These are phyloP conservation scores for Gibbula magus DNA, from an alignment of 2,888 invertebrate genomes.

Conservation along the genomic window DNA sequence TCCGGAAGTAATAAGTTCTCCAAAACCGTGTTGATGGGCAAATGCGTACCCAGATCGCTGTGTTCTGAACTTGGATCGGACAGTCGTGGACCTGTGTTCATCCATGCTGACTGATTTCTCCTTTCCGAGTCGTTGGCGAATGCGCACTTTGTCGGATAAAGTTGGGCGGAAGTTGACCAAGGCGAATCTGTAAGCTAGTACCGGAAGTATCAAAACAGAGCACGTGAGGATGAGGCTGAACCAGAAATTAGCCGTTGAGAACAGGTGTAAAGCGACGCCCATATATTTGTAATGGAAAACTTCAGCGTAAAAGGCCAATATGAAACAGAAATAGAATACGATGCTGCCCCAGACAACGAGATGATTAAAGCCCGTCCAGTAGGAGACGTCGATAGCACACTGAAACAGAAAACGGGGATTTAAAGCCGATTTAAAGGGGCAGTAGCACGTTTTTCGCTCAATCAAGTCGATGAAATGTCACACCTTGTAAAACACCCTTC, in stretches of 20 bases:
- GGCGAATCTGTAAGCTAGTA: constrained; percentile 93
- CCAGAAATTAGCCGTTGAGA: constrained; percentile 90
- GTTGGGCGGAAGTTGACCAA: constrained; percentile 93
- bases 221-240: constrained; percentile 80
- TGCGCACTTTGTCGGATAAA: constrained; percentile 91
- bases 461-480: too few species aligned
- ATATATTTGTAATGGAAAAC: constrained; percentile 77
- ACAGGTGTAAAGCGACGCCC: constrained; percentile 73
- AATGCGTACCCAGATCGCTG: constrained; percentile 98
- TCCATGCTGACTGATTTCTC: constrained; percentile 67
- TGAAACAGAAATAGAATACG: constrained; percentile 94
- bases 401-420: constrained; percentile 76
- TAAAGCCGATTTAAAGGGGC: too few species aligned
- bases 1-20: constrained; percentile 96
- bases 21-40: constrained; percentile 97
- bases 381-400: constrained; percentile 97
- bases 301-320: constrained; percentile 94
- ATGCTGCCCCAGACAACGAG: constrained; percentile 98
- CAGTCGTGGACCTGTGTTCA: constrained; percentile 74
- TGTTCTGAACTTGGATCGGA: constrained; percentile 88
- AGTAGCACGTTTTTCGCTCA: too few species aligned
- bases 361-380: constrained; percentile 98
- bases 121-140: constrained; percentile 84
- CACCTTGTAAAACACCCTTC: too few species aligned
- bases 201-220: constrained; percentile 92